Evolutionary conservation across 2,797 vertebrate species (phyloP).

Genomic region (Peromyscus melanophrys): DNA sequence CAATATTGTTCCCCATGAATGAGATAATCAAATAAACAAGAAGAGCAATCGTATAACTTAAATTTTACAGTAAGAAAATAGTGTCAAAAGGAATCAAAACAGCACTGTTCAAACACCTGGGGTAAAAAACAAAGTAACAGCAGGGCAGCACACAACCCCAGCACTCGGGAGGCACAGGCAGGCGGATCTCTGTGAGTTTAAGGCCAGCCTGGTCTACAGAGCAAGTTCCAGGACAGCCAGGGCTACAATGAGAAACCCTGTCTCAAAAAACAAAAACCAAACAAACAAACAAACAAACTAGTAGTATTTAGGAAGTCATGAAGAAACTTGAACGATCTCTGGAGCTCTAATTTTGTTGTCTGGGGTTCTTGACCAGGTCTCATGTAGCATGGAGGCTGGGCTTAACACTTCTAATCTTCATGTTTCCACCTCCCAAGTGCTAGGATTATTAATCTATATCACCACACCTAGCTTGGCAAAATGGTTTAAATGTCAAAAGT

Average conservation of each 20-base stretch:
- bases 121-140: neutral
- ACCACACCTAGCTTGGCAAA: neutral
- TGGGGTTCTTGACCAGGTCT: neutral
- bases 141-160: no score
- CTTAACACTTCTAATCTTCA: neutral
- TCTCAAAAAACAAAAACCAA: no score
- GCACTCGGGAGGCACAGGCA: no score
- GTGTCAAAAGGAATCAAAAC: neutral
- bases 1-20: neutral
- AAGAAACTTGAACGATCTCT: neutral
- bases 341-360: neutral
- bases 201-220: neutral
- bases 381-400: neutral
- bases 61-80: constrained; percentile 50
- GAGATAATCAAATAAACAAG: neutral
- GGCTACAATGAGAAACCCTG: no score
- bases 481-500: constrained; percentile 50
- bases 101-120: neutral
- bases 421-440: neutral
- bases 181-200: neutral
- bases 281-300: neutral
- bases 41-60: constrained; percentile 17
- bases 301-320: neutral
- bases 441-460: neutral
- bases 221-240: no score